These are phyloP conservation scores for Micrasema longulum DNA, from an alignment of 1,140 invertebrate genomes.

Conservation along the genomic window DNA sequence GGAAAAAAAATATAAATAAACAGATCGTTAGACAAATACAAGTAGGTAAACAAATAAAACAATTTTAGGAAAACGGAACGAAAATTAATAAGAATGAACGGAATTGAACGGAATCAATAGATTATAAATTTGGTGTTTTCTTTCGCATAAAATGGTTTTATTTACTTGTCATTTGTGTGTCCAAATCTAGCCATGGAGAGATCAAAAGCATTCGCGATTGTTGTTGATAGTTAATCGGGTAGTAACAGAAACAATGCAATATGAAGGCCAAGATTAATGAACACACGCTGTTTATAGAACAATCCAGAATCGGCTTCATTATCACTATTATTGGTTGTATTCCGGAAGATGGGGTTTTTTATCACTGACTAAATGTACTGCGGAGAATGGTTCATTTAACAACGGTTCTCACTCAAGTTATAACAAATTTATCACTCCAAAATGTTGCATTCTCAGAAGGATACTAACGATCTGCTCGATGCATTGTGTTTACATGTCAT, in stretches of 20 bases:
- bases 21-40: no score
- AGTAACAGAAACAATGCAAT: slow-evolving; percentile 16
- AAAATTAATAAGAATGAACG: no score
- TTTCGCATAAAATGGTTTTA: no score
- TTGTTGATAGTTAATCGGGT: slow-evolving; percentile 6
- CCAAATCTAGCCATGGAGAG: slow-evolving; percentile 16
- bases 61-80: no score
- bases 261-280: slow-evolving; percentile 31
- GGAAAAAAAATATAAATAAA: no score
- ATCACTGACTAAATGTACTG: slow-evolving; percentile 13
- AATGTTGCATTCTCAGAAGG: not conserved
- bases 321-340: slow-evolving; percentile 27
- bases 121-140: no score
- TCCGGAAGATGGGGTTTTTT: slow-evolving; percentile 20
- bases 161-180: no score
- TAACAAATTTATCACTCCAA: slow-evolving; percentile 9
- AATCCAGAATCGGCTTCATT: slow-evolving; percentile 33
- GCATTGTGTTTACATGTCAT: no score
- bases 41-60: no score
- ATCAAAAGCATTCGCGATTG: slow-evolving; percentile 29
- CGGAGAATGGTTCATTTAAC: not conserved
- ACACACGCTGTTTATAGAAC: slow-evolving; percentile 23
- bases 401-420: not conserved
- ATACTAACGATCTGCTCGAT: no score
- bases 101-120: no score